Percentiles rank a stretch among this genome's conserved stretches.
phyloP scores from a whole-genome alignment of 2,888 invertebrate species.

The Pseudoips prasinana region DNA sequence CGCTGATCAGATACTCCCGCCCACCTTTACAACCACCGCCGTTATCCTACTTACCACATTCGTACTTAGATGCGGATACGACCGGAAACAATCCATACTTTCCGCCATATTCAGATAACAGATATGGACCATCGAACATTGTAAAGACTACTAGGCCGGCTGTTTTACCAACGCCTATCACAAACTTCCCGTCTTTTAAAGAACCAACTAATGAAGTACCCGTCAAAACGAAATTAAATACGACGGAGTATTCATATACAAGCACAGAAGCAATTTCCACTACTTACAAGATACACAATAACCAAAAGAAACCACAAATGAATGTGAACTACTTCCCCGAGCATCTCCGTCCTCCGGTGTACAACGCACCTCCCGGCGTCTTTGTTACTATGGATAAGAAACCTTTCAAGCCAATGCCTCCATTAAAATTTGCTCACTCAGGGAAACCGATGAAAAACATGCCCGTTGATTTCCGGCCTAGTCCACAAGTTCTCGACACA shows the following conservation, averaged over 20 bases:
- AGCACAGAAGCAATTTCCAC: slow-evolving; percentile 43
- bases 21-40: slow-evolving; percentile 51
- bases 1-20: slow-evolving; percentile 47
- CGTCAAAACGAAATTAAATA: slow-evolving; percentile 35
- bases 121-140: slow-evolving; percentile 44
- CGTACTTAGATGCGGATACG: slow-evolving; percentile 43
- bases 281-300: slow-evolving; percentile 45
- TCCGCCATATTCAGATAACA: slow-evolving; percentile 42
- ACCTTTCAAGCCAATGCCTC: slow-evolving; percentile 75
- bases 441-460: slow-evolving; percentile 47
- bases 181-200: slow-evolving; percentile 29
- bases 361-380: slow-evolving; percentile 72
- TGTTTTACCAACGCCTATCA: slow-evolving; percentile 55
- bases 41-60: slow-evolving; percentile 39
- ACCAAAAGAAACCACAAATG: slow-evolving; percentile 39
- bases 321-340: slow-evolving; percentile 61
- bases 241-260: slow-evolving; percentile 42
- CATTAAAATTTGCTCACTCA: slow-evolving; percentile 52
- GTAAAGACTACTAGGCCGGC: slow-evolving; percentile 59
- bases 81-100: slow-evolving; percentile 32
- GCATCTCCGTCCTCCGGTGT: slow-evolving; percentile 66
- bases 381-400: slow-evolving; percentile 75
- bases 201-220: slow-evolving; percentile 45
- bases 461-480: slow-evolving; percentile 65
- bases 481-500: slow-evolving; percentile 66